Percentiles rank a stretch among this genome's conserved stretches.
Conservation (phyloP, 1,140 invertebrate genomes). For the Lepidurus packardi region DNA sequence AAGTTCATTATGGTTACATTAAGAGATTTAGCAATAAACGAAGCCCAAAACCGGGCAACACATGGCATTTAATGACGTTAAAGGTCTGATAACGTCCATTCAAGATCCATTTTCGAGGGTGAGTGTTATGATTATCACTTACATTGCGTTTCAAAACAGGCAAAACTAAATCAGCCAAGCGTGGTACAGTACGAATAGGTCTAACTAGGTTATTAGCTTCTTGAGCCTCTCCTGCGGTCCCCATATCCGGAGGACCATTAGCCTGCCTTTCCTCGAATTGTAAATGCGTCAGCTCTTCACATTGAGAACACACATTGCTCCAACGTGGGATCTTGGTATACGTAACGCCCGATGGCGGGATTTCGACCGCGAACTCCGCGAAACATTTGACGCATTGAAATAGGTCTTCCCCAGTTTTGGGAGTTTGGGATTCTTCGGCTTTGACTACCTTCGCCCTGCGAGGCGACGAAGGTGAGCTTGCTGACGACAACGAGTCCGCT, state of each 20-base stretch:
- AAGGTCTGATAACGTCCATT: background rate
- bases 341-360: constrained; percentile 24
- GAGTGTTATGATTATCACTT: background rate
- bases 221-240: background rate
- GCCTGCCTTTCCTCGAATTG: background rate
- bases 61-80: background rate
- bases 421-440: background rate
- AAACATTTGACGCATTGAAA: constrained; percentile 24
- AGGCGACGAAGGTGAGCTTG: constrained; percentile 15
- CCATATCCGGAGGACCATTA: background rate
- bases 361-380: background rate
- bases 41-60: constrained; percentile 36
- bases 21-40: constrained; percentile 42
- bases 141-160: constrained; percentile 29
- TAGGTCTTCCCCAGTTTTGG: background rate
- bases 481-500: constrained; percentile 12
- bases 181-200: background rate
- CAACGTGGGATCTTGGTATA: constrained; percentile 10
- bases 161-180: constrained; percentile 27
- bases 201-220: background rate
- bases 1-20: background rate
- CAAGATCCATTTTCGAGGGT: background rate
- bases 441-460: background rate
- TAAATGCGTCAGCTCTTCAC: background rate
- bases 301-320: constrained; percentile 25